A percentile compares a stretch with the other conserved stretches of the same genome.
Evolutionary conservation across 2,113 vertebrate species (phyloP).

Genomic region (Blennius ocellaris): DNA sequence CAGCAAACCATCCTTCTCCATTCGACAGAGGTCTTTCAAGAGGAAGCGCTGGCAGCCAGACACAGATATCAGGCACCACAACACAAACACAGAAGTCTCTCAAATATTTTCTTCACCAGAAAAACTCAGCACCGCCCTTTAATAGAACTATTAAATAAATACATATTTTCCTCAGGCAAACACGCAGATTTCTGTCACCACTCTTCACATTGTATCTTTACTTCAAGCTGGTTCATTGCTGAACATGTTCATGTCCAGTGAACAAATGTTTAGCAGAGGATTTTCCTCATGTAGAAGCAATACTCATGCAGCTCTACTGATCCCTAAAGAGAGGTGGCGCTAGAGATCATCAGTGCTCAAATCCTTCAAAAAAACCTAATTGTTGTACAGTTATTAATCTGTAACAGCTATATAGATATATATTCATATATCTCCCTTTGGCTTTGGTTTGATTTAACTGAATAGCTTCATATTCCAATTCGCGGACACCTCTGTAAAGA

Average conservation of each 20-base stretch:
- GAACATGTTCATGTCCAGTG: neutral
- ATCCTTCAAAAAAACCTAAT: too few species aligned
- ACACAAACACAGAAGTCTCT: constrained; percentile 8
- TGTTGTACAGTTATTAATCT: too few species aligned
- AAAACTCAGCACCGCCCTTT: neutral
- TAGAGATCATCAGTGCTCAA: too few species aligned
- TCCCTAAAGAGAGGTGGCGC: too few species aligned
- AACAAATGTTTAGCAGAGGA: too few species aligned
- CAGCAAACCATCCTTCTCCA: constrained; percentile 6
- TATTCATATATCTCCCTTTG: too few species aligned
- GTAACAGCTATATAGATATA: too few species aligned
- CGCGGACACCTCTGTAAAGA: too few species aligned
- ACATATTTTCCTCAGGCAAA: neutral
- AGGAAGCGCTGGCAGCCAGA: neutral
- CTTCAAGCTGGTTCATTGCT: neutral
- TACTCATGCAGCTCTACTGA: too few species aligned
- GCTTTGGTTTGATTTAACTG: too few species aligned
- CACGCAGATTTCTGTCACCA: neutral
- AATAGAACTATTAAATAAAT: neutral
- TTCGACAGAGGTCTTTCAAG: neutral
- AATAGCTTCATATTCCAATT: too few species aligned
- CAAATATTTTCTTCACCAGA: neutral
- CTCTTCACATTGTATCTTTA: neutral
- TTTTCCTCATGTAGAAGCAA: too few species aligned
- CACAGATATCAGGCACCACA: constrained; percentile 10